Percentiles rank a stretch among this genome's conserved stretches.
phyloP scores from a whole-genome alignment of 2,113 vertebrate species.

The Rattus rattus region DNA sequence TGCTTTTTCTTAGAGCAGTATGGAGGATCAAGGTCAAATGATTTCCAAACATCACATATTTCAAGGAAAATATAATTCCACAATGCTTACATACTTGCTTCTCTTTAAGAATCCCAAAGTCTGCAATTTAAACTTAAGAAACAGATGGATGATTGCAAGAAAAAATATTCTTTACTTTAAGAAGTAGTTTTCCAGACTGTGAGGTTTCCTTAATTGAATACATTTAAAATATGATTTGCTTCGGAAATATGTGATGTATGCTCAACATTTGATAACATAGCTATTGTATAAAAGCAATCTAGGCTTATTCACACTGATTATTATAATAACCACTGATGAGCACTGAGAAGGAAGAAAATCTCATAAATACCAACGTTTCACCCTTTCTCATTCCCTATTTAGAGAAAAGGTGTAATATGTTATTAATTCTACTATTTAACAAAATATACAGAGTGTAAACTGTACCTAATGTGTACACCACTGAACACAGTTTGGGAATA shows the following conservation, averaged over 20 bases:
- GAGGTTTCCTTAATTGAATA: conserved; percentile 47
- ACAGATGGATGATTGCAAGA: background rate
- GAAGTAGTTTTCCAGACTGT: background rate
- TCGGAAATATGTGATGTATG: conserved; percentile 56
- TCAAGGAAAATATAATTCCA: background rate
- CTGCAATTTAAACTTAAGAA: conserved; percentile 4
- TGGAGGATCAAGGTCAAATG: background rate
- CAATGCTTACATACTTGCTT: background rate
- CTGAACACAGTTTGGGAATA: conserved; percentile 40
- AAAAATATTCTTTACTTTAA: conserved; percentile 45
- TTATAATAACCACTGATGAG: conserved; percentile 63
- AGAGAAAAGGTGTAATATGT: background rate
- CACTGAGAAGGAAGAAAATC: conserved; percentile 9
- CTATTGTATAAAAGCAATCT: conserved; percentile 55
- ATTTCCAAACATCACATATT: background rate
- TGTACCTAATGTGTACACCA: background rate
- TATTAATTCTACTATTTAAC: conserved; percentile 61
- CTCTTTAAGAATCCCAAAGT: background rate
- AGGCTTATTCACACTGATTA: conserved; percentile 62
- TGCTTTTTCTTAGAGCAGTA: background rate
- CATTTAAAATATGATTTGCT: conserved; percentile 66
- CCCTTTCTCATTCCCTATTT: background rate
- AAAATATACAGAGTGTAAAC: background rate
- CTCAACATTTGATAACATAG: conserved; percentile 49
- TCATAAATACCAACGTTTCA: conserved; percentile 42